phyloP scores from a whole-genome alignment of 1,140 invertebrate genomes.

The Hylaeus volcanicus region DNA sequence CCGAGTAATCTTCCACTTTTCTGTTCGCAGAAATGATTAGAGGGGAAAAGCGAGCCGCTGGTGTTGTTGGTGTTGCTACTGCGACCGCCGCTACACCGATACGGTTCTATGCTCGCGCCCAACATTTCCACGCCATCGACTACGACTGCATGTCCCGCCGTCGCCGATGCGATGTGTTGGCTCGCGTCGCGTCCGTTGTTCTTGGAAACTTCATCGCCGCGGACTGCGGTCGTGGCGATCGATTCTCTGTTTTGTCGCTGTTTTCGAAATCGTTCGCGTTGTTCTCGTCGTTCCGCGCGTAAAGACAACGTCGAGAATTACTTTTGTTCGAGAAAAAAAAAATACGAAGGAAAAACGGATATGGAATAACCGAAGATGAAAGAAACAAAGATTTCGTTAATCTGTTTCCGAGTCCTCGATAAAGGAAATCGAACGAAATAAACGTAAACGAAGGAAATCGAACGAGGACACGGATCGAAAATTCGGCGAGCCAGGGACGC shows the following conservation, averaged over 20 bases:
- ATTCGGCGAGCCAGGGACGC: neutral
- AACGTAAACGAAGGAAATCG: neutral
- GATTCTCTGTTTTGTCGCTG: neutral
- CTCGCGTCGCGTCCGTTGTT: neutral
- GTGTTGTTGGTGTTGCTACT: too few relatives aligned
- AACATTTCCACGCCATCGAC: slow-evolving; percentile 4
- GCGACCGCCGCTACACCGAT: neutral
- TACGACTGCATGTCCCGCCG: neutral
- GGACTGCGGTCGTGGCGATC: neutral
- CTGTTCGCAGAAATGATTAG: slow-evolving; percentile 63
- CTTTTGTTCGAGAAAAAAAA: too few relatives aligned
- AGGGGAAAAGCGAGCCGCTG: slow-evolving; percentile 18
- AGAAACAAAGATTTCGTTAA: too few relatives aligned
- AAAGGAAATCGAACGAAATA: too few relatives aligned
- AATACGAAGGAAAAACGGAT: too few relatives aligned
- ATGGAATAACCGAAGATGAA: too few relatives aligned
- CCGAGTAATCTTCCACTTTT: slow-evolving; percentile 65
- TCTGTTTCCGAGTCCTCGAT: too few relatives aligned
- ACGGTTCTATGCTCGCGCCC: neutral
- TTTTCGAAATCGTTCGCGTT: neutral
- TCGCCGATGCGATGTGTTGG: neutral
- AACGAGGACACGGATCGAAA: neutral
- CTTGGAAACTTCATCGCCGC: neutral
- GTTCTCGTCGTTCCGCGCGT: too few relatives aligned
- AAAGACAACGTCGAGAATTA: too few relatives aligned